These are phyloP conservation scores for Myiozetetes cayanensis DNA, from an alignment of 2,113 vertebrate genomes.

Conservation along the genomic window DNA sequence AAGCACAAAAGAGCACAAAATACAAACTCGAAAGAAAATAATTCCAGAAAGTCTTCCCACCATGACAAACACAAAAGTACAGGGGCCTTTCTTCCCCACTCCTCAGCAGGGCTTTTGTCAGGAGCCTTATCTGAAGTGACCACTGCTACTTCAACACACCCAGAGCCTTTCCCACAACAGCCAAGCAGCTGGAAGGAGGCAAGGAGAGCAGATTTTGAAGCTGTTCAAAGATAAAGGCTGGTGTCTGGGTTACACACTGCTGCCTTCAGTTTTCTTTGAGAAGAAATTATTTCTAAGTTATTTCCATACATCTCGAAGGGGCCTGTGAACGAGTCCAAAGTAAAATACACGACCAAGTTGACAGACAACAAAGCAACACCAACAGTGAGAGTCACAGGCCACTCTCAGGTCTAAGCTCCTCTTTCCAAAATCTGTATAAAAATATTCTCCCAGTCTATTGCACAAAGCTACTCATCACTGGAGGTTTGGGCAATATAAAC, in stretches of 20 bases:
- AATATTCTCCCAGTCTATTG: neutral
- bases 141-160: neutral
- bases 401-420: neutral
- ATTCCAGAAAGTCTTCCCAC: neutral
- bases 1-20: neutral
- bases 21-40: neutral
- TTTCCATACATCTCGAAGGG: neutral
- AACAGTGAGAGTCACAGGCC: neutral
- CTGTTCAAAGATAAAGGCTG: neutral
- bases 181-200: neutral
- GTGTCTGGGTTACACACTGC: neutral
- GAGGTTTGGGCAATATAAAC: neutral
- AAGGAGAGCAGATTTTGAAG: neutral
- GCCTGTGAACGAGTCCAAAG: neutral
- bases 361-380: neutral
- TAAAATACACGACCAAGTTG: neutral
- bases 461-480: neutral
- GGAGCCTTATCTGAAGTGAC: neutral
- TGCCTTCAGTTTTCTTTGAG: neutral
- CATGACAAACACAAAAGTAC: neutral
- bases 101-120: neutral
- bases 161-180: neutral
- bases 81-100: neutral
- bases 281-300: neutral
- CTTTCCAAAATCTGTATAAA: neutral